Evolutionary conservation across 2,888 invertebrate species (phyloP), one percentile per base, ranked within the genome.

Genomic region (Stenoptilia bipunctidactyla): DNA sequence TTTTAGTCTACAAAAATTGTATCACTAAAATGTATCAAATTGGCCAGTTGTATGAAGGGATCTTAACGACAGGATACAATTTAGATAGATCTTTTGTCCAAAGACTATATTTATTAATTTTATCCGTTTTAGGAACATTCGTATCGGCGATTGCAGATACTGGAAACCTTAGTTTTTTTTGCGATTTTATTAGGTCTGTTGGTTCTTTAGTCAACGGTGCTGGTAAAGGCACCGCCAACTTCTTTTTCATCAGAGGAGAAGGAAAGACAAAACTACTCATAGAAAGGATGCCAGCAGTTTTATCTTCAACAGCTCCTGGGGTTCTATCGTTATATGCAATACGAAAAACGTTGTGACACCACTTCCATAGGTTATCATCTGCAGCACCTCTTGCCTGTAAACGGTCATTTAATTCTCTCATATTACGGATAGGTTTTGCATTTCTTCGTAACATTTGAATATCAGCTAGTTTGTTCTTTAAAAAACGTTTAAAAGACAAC

Each of bases 331-430:
- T 55, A 27, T 45, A 55, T 1, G 46, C 40, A 15, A 52, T 54
- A 12, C 56, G 59, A 1, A 66, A 45, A 13, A 71, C 47, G 34
- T 58, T 66, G 10, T 60, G 51, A 44, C 77, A 80, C 77, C 77
- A 79, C 27, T 53, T 53, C 70, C 70, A 70, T 2, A 80, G 51
- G 44, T 73, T 67, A 37, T 69, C 68, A 25, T 82, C 79, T 1
- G 62, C 61, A 0, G 82, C 77, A 0, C 82, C 82, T 0, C 80
- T 70, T 15, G 42, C 46, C 1, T 76, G 61, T 39, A 80, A 45
- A 1, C 69, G 56, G 15, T 68, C 66, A 0, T 56, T 45, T 10
- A 77, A 13, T 2, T 77, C 79, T 0, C 51, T 40, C 54, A 80
- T 42, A 30, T 73, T 20, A 20, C 20, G 20, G 8, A 20, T 5